Conservation (phyloP, 2,113 vertebrate genomes). For the Pterocles orientalis region DNA sequence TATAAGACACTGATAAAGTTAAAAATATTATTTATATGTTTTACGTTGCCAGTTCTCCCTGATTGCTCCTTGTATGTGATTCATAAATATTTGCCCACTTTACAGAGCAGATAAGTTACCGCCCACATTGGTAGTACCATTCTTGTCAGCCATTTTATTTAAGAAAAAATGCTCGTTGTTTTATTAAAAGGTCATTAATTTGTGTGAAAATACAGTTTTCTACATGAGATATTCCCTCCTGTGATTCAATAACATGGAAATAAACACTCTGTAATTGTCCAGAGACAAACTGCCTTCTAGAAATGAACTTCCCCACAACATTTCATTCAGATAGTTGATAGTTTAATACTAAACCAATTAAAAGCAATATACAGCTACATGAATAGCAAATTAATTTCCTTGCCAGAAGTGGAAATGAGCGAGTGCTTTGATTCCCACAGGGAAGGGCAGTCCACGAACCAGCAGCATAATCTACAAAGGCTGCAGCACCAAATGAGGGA, state of each 20-base stretch:
- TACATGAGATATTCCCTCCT: background rate
- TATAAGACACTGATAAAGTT: background rate
- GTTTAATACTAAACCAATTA: conserved; percentile 49
- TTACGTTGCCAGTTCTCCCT: background rate
- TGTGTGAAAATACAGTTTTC: background rate
- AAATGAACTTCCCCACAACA: background rate
- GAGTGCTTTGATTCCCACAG: conserved; percentile 27
- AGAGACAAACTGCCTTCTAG: conserved; percentile 23
- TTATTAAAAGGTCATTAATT: background rate
- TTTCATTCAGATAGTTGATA: background rate
- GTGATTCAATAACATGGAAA: conserved; percentile 11
- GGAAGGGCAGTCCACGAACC: background rate
- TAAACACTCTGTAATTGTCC: conserved; percentile 16
- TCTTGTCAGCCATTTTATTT: background rate
- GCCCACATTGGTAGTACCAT: background rate
- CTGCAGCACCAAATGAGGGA: background rate
- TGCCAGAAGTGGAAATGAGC: background rate
- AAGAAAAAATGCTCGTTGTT: background rate
- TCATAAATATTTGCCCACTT: background rate
- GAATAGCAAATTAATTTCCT: conserved; percentile 43
- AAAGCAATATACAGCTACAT: conserved; percentile 29
- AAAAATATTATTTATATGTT: background rate
- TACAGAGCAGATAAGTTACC: background rate
- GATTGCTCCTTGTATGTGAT: background rate
- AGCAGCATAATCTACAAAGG: conserved; percentile 26